phyloP scores from a whole-genome alignment of 2,797 vertebrate species.

The Heteromormyrus szaboi region DNA sequence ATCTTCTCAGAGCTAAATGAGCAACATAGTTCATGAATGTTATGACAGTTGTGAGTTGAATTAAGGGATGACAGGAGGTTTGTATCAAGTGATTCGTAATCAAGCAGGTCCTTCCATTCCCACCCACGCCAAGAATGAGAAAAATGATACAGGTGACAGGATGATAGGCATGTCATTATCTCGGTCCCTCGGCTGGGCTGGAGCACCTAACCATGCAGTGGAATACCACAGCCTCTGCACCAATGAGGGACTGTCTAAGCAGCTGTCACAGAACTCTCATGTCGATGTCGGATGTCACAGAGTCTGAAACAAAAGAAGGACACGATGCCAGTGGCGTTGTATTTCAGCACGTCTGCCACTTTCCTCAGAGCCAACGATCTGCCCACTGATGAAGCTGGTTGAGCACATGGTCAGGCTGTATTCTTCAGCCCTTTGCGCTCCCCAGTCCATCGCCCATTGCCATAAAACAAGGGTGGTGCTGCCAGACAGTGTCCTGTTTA shows the following conservation, averaged over 20 bases:
- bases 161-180: constrained; percentile 62
- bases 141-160: constrained; percentile 47
- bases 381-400: constrained; percentile 24
- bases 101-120: constrained; percentile 23
- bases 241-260: constrained; percentile 41
- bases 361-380: constrained; percentile 30
- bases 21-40: neutral
- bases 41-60: neutral
- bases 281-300: constrained; percentile 19
- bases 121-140: constrained; percentile 43
- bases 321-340: constrained; percentile 28
- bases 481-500: constrained; percentile 51
- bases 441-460: constrained; percentile 27
- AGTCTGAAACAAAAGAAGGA: constrained; percentile 38
- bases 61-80: neutral
- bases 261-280: constrained; percentile 38
- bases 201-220: constrained; percentile 50
- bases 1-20: neutral
- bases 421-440: constrained; percentile 5
- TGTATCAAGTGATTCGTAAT: constrained; percentile 26
- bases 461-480: constrained; percentile 61
- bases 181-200: constrained; percentile 37
- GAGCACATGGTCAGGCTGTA: constrained; percentile 14
- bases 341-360: constrained; percentile 33
- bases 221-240: constrained; percentile 45